Evolutionary conservation across 2,797 vertebrate genomes (phyloP).

Genomic region (Hemitrygon akajei): DNA sequence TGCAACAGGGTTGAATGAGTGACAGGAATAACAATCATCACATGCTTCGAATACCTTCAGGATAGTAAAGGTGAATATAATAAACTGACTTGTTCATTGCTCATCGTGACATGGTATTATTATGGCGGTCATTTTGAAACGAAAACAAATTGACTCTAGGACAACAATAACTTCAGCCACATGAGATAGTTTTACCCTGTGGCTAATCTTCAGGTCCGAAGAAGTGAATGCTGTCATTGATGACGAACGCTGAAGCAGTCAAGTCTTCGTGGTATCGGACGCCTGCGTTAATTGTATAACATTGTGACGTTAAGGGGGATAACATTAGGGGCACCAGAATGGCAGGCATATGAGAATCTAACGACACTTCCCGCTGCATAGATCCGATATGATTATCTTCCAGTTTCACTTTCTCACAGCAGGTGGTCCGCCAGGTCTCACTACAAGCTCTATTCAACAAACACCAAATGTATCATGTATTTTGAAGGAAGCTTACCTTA

Average conservation of each 20-base stretch:
- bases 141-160: not conserved
- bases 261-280: not conserved
- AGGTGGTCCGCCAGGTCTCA: not conserved
- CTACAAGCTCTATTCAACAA: not conserved
- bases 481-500: not conserved
- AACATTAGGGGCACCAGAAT: not conserved
- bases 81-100: not conserved
- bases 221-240: not conserved
- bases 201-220: not conserved
- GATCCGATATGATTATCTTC: not conserved
- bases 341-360: not conserved
- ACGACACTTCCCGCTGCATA: not conserved
- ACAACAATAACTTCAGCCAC: not conserved
- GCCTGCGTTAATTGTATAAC: not conserved
- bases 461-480: not conserved
- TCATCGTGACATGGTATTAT: too few species aligned
- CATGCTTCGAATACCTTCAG: not conserved
- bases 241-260: not conserved
- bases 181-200: not conserved
- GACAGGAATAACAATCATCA: not conserved
- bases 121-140: not conserved
- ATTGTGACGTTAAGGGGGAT: not conserved
- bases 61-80: not conserved
- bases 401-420: not conserved
- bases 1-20: not conserved